Base-by-base conservation (phyloP, 2,797 vertebrate species). In the Microchirus variegatus region DNA sequence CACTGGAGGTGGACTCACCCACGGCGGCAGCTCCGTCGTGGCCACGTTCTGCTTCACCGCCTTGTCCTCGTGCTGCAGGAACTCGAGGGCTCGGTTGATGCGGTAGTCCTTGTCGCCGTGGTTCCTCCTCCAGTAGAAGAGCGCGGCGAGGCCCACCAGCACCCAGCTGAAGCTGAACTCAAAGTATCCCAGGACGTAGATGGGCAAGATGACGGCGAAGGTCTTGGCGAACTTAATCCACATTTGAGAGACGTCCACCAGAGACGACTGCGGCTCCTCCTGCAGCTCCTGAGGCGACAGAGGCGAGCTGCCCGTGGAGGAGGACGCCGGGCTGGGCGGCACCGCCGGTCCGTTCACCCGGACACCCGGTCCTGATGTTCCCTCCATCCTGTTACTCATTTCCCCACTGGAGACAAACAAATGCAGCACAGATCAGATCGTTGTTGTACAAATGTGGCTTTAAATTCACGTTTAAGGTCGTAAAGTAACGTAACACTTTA, bases 101-200 rank as follows among this genome's bases (percentile, higher is more conserved):
- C 91, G 86, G 69, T 92, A 91, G 77, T 89, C 90, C 66, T 93
- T 91, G 0, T 26, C 59, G 51, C 93, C 90, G 2, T 94, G 86
- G 84, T 93, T 94, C 66, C 80, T 91, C 74, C 73, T 92, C 90
- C 94, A 95, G 87, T 96, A 95, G 87, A 95, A 95, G 38, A 98
- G 86, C 72, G 89, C 66, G 31, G 93, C 92, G 3, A 99, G 93
- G 10, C 91, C 96, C 37, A 98, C 89, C 44, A 99, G 93, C 3
- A 98, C 92, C 97, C 97, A 99, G 82, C 96, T 98, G 86, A 99
- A 98, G 85, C 97, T 98, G 88, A 98, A 92, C 74, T 95, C 97
- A 58, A 98, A 91, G 88, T 98, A 98, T 44, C 97, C 97, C 81
- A 98, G 66, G 41, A 95, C 51, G 36, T 98, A 99, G 60, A 98